Base-by-base conservation (phyloP, 1,140 invertebrate genomes). In the Diorhabda sublineata region DNA sequence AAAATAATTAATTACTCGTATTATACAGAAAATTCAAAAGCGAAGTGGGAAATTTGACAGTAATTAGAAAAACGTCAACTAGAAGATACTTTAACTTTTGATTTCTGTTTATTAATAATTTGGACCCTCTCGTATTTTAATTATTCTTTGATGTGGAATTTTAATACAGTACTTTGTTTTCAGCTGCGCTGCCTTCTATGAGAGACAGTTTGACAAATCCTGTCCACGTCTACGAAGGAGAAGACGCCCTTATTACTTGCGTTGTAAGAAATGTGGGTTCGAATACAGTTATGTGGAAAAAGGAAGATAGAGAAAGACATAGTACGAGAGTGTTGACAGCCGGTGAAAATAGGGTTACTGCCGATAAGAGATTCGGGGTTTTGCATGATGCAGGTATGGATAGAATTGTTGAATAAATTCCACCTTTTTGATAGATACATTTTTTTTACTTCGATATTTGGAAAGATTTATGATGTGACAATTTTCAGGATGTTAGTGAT, bases 181-280 rank as follows among this genome's bases (percentile, higher is more conserved):
- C 78, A 79, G 2, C 76, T 79, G 80, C 76, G 61, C 69, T 80
- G 58, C 80, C 80, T 3, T 80, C 78, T 8, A 80, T 81, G 77
- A 74, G 78, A 62, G 78, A 79, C 70, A 81, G 78, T 59, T 72
- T 81, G 9, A 80, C 77, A 41, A 79, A 80, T 74, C 80, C 78
- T n/a, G 76, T 81, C 3, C 80, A 80, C 70, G 89, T 87, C 7
- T 83, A 83, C 66, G 87, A 90, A 76, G 90, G 89, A 4, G 90
- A 91, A 69, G 90, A 92, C 76, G 90, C 89, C 6, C 80, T 92
- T 8, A 82, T 93, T 11, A 92, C 90, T 2, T 93, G 91, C 77
- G 89, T 92, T 41, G 90, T 92, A 5, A 84, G 88, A 42, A 87
- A 90, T 57, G 86, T 87, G 7, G 87, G 85, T 3, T 82, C 86